A percentile compares a stretch with the other conserved stretches of the same genome.
These are phyloP conservation scores for Habrosyne pyritoides DNA, from an alignment of 2,888 invertebrate genomes.

Conservation along the genomic window DNA sequence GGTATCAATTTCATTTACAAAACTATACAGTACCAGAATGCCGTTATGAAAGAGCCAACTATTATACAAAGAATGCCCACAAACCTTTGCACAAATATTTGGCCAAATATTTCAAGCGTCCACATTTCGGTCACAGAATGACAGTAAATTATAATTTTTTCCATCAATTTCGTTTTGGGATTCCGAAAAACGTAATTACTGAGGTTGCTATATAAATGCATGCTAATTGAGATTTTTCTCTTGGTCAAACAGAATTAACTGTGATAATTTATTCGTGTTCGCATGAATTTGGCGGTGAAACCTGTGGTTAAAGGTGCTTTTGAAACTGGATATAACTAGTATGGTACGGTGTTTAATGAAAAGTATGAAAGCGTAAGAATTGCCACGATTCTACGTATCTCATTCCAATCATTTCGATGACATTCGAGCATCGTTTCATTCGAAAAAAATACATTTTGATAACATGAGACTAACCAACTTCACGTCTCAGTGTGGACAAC, in stretches of 20 bases:
- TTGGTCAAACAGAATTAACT: background rate
- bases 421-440: no score
- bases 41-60: background rate
- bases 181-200: constrained; percentile 1
- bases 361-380: no score
- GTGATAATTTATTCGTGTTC: background rate
- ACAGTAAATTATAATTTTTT: constrained; percentile 4
- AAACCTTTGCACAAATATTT: background rate
- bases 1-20: background rate
- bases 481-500: no score
- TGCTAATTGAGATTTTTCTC: constrained; percentile 3
- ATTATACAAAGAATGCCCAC: background rate
- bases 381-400: no score
- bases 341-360: no score
- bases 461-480: no score
- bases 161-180: constrained; percentile 2
- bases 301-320: background rate
- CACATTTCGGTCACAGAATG: constrained; percentile 3
- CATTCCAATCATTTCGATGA: no score
- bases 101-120: background rate
- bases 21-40: background rate
- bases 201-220: background rate
- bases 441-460: no score
- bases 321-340: background rate
- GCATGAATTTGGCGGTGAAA: background rate